Base-by-base conservation (phyloP, 2,888 invertebrate species). In the Caenorhabditis sinica region DNA sequence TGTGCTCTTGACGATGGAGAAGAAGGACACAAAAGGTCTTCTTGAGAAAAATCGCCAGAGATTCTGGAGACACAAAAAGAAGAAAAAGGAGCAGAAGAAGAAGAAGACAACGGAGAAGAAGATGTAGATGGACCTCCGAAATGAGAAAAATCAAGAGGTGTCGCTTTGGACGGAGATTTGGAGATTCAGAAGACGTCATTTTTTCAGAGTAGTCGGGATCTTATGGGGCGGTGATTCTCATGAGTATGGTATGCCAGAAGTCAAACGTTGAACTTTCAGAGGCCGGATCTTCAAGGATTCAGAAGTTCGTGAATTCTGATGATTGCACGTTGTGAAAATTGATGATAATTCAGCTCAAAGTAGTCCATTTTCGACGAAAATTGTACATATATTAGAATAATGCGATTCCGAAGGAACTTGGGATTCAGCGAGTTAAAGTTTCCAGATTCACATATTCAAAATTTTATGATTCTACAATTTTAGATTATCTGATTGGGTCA, bases 111-210 rank as follows among this genome's bases (percentile, higher is more conserved):
- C 43, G 51, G 15, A 68, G 36, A 60, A 76, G 66, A 40, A 25
- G 43, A 45, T n/a, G 36, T 23, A 33, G 45, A 43, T n/a, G n/a
- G 61, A 77, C 61, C 56, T 3, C 56, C 56, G 40, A 77, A 71
- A 77, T 77, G 63, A 68, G 76, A 77, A 77, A 51, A 71, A 77
- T 77, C 63, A 71, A 71, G 77, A 71, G 69, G 76, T 56, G 15
- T 9, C 2, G n/a, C 20, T 23, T 3, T 25, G 25, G 2, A 53
- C n/a, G n/a, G n/a, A 11, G 15, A 56, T 28, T 28, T 56, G 56
- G 36, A 36, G 30, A 53, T 25, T 56, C 28, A 28, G 28, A 25
- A 56, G 28, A 56, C 49, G 49, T 49, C 49, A 49, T 49, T 49
- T 49, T 36, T n/a, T n/a, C n/a, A n/a, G n/a, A n/a, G 49, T 17